Conservation (phyloP, 2,797 vertebrate genomes). For the Capromys pilorides region DNA sequence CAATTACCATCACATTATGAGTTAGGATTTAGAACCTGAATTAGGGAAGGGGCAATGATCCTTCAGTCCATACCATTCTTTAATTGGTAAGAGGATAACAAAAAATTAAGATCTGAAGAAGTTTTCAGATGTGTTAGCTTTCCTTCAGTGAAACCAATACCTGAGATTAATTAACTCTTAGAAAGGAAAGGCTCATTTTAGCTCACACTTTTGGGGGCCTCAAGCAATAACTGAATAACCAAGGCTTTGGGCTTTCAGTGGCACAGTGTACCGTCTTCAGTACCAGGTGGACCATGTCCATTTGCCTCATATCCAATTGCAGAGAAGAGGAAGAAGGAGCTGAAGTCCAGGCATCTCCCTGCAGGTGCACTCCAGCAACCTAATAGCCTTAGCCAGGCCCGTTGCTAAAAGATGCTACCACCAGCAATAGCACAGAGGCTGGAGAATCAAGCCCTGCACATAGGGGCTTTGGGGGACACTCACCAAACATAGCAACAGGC, state of each 20-base stretch:
- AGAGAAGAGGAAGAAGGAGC: not conserved
- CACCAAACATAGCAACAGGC: not conserved
- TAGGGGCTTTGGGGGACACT: too few species aligned
- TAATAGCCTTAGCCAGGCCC: not conserved
- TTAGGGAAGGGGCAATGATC: not conserved
- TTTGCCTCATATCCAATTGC: not conserved
- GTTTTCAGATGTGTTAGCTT: not conserved
- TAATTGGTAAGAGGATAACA: not conserved
- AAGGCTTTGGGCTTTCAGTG: not conserved
- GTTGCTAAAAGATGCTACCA: not conserved
- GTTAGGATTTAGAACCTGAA: not conserved
- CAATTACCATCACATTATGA: not conserved
- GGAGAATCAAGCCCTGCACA: not conserved
- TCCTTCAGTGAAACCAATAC: not conserved
- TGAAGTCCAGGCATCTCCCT: not conserved
- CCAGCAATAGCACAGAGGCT: not conserved
- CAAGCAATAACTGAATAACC: not conserved
- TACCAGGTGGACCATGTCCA: too few species aligned
- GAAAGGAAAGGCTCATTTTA: not conserved
- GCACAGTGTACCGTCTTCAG: accelerated
- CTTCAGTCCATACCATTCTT: not conserved
- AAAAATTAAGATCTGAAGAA: not conserved
- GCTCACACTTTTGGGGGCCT: not conserved
- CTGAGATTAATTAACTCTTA: not conserved
- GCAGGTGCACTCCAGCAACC: not conserved